Base-by-base conservation (phyloP, 2,888 invertebrate genomes). In the Philonicus albiceps region DNA sequence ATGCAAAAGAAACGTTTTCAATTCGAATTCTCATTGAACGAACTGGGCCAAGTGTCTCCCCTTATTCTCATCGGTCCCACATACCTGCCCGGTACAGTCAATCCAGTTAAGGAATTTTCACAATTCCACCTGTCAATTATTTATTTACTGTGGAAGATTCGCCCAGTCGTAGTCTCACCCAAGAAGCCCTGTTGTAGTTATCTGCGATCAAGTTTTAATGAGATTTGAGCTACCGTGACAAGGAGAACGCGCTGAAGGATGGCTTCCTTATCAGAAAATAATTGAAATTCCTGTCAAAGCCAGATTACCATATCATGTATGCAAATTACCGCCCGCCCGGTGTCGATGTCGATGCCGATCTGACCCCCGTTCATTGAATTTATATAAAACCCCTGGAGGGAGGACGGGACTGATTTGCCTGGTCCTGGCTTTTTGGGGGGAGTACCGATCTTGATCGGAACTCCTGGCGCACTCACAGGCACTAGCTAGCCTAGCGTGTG, bases 281-380 rank as follows among this genome's bases (percentile, higher is more conserved):
- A 80, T 80, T 53, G 80, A 80, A 80, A 80, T 80, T 80, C 80
- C 80, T 80, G 80, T 53, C 80, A 80, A 80, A 49, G 34, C 80
- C 80, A 80, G 80, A 80, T 80, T 80, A 80, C 80, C 80, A 80
- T 80, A 80, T 80, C 80, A 80, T 80, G 80, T 80, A 80, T 80
- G 80, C 80, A 80, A 80, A 80, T 80, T 80, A 49, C 80, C 53
- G 49, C 64, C 64, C n/a, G 49, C n/a, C n/a, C 49, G 64, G 22
- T 64, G 64, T 64, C 64, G 64, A 19, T 64, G 64, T 30, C 80
- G 49, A 30, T 55, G 80, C 53, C 49, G 49, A 34, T 80, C 31
- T 80, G 80, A 80, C 80, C 80, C 53, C 53, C 53, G 53, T 53
- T 80, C 53, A 53, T 80, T 27, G 78, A 74, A 78, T 64, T 11